These are phyloP conservation scores for Dasypus novemcinctus DNA, from an alignment of 2,113 vertebrate genomes.

Conservation along the genomic window DNA sequence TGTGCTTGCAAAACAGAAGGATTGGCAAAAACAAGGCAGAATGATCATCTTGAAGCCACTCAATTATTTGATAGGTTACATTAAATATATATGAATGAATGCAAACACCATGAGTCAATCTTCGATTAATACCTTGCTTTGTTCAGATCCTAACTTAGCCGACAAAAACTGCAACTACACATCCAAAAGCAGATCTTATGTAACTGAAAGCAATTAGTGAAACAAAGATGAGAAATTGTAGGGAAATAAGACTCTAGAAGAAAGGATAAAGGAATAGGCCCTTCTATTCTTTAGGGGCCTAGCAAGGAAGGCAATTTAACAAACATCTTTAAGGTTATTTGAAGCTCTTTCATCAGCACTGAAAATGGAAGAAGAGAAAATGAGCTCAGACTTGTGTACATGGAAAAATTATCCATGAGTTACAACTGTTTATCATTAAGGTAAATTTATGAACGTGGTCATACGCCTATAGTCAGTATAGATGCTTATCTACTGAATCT, in stretches of 20 bases:
- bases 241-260: conserved; percentile 13
- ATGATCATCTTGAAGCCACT: conserved; percentile 1
- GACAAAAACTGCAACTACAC: not conserved
- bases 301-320: conserved; percentile 22
- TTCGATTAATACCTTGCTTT: not conserved
- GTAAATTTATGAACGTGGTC: conserved; percentile 13
- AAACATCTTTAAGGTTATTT: conserved; percentile 29
- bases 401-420: conserved; percentile 40
- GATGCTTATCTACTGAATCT: conserved; percentile 34
- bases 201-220: not conserved
- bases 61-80: conserved; percentile 54
- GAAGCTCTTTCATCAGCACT: not conserved
- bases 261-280: not conserved
- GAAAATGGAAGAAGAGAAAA: conserved; percentile 1
- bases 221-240: conserved; percentile 23
- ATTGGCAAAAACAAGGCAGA: conserved; percentile 28
- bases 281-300: not conserved
- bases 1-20: not conserved
- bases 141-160: conserved; percentile 16
- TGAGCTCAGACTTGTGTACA: conserved; percentile 20
- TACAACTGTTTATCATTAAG: conserved; percentile 48
- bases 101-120: not conserved
- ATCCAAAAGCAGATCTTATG: conserved; percentile 36
- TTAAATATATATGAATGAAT: conserved; percentile 37
- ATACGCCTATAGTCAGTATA: conserved; percentile 34